These are phyloP conservation scores for Gnathonemus echidnorhynchus DNA, from an alignment of 2,113 vertebrate genomes.

Conservation along the genomic window DNA sequence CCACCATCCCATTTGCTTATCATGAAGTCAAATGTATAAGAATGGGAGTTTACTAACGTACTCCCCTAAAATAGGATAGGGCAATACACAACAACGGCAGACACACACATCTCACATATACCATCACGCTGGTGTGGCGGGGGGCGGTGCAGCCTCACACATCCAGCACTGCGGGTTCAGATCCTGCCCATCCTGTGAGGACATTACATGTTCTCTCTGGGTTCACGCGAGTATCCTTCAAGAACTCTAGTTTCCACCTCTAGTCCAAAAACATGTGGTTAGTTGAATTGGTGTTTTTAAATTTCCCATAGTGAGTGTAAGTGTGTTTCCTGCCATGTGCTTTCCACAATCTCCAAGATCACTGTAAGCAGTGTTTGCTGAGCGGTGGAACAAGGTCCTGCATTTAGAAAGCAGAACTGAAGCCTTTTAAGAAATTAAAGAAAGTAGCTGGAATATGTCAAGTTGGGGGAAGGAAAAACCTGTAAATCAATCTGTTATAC, in stretches of 20 bases:
- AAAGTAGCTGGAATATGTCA: neutral
- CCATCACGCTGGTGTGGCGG: neutral
- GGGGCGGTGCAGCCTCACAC: neutral
- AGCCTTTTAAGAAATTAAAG: neutral
- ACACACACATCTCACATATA: neutral
- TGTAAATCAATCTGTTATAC: neutral
- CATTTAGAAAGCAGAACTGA: neutral
- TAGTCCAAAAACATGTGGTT: neutral
- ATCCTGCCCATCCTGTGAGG: neutral
- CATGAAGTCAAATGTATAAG: neutral
- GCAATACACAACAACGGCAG: neutral
- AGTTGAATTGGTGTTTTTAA: neutral
- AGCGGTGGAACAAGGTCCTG: neutral
- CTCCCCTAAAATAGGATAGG: neutral
- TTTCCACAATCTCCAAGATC: neutral
- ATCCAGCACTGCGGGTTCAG: neutral
- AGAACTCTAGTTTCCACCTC: neutral
- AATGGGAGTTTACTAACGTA: neutral
- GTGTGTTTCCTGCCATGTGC: neutral
- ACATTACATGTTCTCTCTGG: neutral
- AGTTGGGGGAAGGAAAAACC: neutral
- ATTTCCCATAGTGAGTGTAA: neutral
- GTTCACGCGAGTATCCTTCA: neutral
- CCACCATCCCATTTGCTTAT: too few relatives aligned
- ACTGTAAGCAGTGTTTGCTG: neutral